Conservation (phyloP, 2,113 vertebrate genomes). For the Mormyrus lacerda region DNA sequence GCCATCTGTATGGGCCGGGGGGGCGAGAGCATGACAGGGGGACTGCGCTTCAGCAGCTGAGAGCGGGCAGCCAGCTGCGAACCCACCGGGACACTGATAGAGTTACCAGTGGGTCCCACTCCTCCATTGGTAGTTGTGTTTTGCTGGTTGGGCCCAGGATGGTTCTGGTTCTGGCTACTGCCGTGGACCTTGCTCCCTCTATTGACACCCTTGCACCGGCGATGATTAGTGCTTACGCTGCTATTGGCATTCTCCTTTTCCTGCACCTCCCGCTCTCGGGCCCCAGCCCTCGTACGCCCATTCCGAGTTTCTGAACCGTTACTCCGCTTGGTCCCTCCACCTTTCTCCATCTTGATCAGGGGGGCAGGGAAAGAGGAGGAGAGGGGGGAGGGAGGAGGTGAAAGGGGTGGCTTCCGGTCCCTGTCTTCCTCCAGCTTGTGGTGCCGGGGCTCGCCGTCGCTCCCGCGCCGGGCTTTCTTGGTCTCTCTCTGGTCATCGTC, state of each 20-base stretch:
- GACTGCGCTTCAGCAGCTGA: constrained; percentile 70
- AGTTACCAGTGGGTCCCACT: not conserved
- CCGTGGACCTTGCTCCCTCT: constrained; percentile 52
- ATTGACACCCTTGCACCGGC: constrained; percentile 40
- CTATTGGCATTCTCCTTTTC: constrained; percentile 58
- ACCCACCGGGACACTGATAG: constrained; percentile 14
- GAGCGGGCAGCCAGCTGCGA: constrained; percentile 56
- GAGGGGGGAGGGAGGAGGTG: constrained; percentile 56
- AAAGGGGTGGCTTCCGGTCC: constrained; percentile 45
- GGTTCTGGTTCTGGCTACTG: constrained; percentile 35
- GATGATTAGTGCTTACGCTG: constrained; percentile 50
- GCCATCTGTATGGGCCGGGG: constrained; percentile 78
- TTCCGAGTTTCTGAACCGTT: constrained; percentile 63
- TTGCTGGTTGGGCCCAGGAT: constrained; percentile 32
- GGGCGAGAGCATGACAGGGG: constrained; percentile 69
- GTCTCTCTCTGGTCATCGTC: constrained; percentile 48
- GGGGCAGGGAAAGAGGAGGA: constrained; percentile 52
- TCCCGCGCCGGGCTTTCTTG: constrained; percentile 45
- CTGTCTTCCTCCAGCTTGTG: constrained; percentile 32
- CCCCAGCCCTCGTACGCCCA: constrained; percentile 49
- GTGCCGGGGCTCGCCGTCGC: constrained; percentile 29
- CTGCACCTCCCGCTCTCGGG: constrained; percentile 36
- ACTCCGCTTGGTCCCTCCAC: constrained; percentile 50
- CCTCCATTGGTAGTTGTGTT: constrained; percentile 46
- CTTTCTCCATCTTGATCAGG: constrained; percentile 19